Base-by-base conservation (phyloP, 1,140 invertebrate species). In the Fopius arisanus region DNA sequence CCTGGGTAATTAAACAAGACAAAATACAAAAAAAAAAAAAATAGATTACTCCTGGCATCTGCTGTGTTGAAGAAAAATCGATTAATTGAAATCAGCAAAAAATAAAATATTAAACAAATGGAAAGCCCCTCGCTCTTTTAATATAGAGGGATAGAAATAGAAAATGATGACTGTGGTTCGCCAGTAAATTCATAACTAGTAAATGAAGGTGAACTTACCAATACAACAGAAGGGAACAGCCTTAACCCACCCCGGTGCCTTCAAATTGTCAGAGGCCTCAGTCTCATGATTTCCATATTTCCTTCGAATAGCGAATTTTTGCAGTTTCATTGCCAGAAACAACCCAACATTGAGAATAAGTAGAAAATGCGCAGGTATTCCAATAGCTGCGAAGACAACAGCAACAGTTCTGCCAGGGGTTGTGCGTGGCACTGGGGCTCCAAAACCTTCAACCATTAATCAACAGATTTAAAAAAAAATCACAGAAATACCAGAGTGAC, bases 281-380 rank as follows among this genome's bases (percentile, higher is more conserved):
- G 75, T 65, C 21, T 84, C 77, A 9, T 80, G 76, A 0, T 79
- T 75, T 73, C 41, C 73, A 33, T 73, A 78, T 31, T 83, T 81
- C 23, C 74, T 78, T 21, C 75, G 51, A 4, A 85, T 79, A 54
- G 88, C 81, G 77, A 83, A 87, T 63, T 79, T 84, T 73, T 91
- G 90, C 0, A 91, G 72, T 54, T 84, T 84, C 0, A 90, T 81
- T 1, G 91, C 90, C 0, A 90, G 79, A 29, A 91, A 82, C 33
- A 91, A 87, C 9, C 92, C 91, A 10, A 91, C 80, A 81, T 93
- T 92, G 63, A 92, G 77, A 70, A 93, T 87, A 73, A 91, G 80
- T n/a, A 92, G 86, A 70, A 91, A 90, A 78, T 92, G 90, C 4
- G 90, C 82, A 7, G 91, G 91, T 51, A 91, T 91, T 5, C 91